Evolutionary conservation across 2,797 vertebrate species (phyloP).

Genomic region (Megalops cyprinoides): DNA sequence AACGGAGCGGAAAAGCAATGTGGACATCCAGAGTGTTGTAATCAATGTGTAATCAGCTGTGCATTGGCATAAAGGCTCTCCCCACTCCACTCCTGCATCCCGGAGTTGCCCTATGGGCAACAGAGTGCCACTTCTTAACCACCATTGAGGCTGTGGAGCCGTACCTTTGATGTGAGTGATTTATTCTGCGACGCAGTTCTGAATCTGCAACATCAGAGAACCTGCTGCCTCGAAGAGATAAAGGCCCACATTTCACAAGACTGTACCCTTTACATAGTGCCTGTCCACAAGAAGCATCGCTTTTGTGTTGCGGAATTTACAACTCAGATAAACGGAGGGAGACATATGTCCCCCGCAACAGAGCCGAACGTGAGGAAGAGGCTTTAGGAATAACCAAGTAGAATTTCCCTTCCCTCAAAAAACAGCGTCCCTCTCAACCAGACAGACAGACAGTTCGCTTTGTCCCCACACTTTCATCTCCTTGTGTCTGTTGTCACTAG

Average conservation of each 20-base stretch:
- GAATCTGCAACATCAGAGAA: slow-evolving; percentile 4
- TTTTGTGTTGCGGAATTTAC: slow-evolving; percentile 3
- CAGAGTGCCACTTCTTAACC: neutral
- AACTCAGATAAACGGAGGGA: neutral
- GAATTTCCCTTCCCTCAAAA: neutral
- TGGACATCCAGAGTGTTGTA: neutral
- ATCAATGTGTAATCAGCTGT: neutral
- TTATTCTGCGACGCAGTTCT: slow-evolving; percentile 10
- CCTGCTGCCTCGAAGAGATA: slow-evolving; percentile 31
- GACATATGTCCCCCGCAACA: neutral
- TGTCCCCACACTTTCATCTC: neutral
- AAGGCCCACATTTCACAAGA: slow-evolving; percentile 21
- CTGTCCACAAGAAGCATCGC: neutral
- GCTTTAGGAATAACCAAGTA: neutral
- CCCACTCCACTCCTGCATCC: neutral
- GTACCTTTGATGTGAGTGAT: slow-evolving; percentile 17
- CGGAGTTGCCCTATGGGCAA: neutral
- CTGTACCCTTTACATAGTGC: neutral
- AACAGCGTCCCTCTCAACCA: neutral
- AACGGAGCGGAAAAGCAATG: neutral
- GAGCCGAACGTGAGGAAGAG: neutral
- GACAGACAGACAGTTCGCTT: neutral
- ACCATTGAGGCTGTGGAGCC: neutral
- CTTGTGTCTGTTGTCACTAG: neutral
- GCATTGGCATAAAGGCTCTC: neutral